Conservation (phyloP, 1,140 invertebrate species). For the Drosophila mojavensis region DNA sequence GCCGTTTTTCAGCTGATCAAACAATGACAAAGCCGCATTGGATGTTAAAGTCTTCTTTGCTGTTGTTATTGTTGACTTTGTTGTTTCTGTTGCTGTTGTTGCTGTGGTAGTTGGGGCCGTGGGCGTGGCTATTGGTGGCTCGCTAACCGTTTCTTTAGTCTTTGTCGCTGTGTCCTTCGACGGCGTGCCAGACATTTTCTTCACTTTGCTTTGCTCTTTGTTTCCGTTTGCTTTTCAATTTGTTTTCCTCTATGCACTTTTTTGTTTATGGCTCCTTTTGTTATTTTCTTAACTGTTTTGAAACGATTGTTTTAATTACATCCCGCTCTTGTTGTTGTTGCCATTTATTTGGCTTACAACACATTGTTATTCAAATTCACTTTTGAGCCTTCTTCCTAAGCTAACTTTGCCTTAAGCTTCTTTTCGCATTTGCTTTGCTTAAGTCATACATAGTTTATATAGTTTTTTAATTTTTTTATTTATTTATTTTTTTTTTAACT, state of each 20-base stretch:
- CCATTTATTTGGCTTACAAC: conserved; percentile 37
- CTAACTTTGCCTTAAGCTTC: not conserved
- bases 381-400: not conserved
- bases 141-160: conserved; percentile 42
- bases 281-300: conserved; percentile 38
- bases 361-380: conserved; percentile 28
- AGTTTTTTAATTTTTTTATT: not conserved
- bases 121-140: conserved; percentile 19
- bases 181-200: conserved; percentile 65
- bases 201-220: conserved; percentile 26
- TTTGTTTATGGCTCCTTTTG: conserved; percentile 26
- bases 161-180: conserved; percentile 54
- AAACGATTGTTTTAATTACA: conserved; percentile 37
- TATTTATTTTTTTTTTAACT: not conserved
- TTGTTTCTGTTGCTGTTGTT: not conserved
- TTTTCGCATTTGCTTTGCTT: not conserved
- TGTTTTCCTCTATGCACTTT: conserved; percentile 30
- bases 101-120: not conserved
- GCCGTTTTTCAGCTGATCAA: conserved; percentile 83
- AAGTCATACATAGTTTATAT: not conserved
- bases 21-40: conserved; percentile 69
- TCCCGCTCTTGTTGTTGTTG: conserved; percentile 30
- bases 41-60: conserved; percentile 57
- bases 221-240: conserved; percentile 19
- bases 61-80: not conserved